Evolutionary conservation across 2,888 invertebrate species (phyloP).

Genomic region (Callyntrura sp.): DNA sequence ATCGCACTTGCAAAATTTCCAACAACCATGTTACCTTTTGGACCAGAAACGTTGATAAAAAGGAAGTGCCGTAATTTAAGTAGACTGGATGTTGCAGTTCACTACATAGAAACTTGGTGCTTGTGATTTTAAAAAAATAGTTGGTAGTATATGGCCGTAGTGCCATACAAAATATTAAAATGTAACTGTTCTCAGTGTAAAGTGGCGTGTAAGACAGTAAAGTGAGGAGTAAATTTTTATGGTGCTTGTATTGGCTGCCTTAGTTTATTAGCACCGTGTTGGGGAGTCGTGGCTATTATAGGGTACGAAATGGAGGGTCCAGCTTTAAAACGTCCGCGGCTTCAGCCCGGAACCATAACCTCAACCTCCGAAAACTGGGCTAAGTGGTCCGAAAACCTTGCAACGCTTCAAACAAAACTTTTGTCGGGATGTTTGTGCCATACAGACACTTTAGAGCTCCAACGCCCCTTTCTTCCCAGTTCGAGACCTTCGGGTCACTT

Average conservation of each 20-base stretch:
- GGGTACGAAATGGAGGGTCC: slow-evolving; percentile 81
- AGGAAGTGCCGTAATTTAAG: slow-evolving; percentile 62
- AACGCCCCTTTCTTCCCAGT: slow-evolving; percentile 79
- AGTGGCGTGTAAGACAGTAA: slow-evolving; percentile 26
- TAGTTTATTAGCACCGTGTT: slow-evolving; percentile 49
- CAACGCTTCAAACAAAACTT: slow-evolving; percentile 81
- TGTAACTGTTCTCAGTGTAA: slow-evolving; percentile 70
- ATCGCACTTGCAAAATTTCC: slow-evolving; percentile 78
- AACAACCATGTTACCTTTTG: slow-evolving; percentile 82
- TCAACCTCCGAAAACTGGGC: slow-evolving; percentile 76
- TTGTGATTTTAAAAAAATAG: not conserved
- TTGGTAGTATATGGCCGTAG: slow-evolving; percentile 1
- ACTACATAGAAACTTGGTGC: slow-evolving; percentile 63
- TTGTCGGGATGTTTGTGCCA: slow-evolving; percentile 82
- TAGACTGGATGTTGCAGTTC: slow-evolving; percentile 44
- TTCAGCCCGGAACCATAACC: slow-evolving; percentile 73
- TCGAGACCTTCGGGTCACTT: slow-evolving; percentile 33
- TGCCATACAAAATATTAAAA: slow-evolving; percentile 51
- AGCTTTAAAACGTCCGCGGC: slow-evolving; percentile 82
- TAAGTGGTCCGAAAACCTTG: slow-evolving; percentile 81
- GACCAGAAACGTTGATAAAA: slow-evolving; percentile 71
- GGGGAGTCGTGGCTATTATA: not conserved
- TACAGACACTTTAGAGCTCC: slow-evolving; percentile 81
- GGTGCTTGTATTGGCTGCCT: slow-evolving; percentile 52
- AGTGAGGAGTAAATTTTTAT: slow-evolving; percentile 38